Evolutionary conservation across 2,113 vertebrate species (phyloP).

Genomic region (Pterocles orientalis): DNA sequence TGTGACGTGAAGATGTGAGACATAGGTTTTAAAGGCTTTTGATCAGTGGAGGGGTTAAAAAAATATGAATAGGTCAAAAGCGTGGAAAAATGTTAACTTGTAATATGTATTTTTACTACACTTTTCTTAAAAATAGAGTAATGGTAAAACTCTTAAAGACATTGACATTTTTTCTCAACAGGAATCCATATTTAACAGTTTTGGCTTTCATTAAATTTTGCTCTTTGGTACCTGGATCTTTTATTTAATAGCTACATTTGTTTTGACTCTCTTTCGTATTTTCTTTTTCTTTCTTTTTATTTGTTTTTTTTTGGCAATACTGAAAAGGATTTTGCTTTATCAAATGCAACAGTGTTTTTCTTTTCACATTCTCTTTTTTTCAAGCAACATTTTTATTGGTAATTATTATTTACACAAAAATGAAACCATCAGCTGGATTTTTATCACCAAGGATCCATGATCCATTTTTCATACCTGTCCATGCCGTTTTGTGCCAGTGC

Average conservation of each 20-base stretch:
- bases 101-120: slow-evolving; percentile 89
- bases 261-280: slow-evolving; percentile 72
- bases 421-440: slow-evolving; percentile 68
- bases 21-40: slow-evolving; percentile 60
- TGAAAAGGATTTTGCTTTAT: slow-evolving; percentile 34
- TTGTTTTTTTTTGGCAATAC: not conserved
- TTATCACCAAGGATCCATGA: slow-evolving; percentile 73
- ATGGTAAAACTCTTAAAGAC: slow-evolving; percentile 76
- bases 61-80: slow-evolving; percentile 49
- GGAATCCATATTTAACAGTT: slow-evolving; percentile 82
- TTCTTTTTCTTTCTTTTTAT: not conserved
- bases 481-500: slow-evolving; percentile 73
- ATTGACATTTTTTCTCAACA: slow-evolving; percentile 83
- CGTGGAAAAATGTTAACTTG: slow-evolving; percentile 80
- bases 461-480: slow-evolving; percentile 71
- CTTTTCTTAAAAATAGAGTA: slow-evolving; percentile 87
- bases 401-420: slow-evolving; percentile 71
- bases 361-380: slow-evolving; percentile 66
- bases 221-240: slow-evolving; percentile 84
- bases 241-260: slow-evolving; percentile 81
- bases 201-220: slow-evolving; percentile 86
- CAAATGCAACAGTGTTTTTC: slow-evolving; percentile 21
- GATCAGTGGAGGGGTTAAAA: slow-evolving; percentile 40
- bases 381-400: slow-evolving; percentile 40
- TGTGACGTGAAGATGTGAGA: slow-evolving; percentile 27